Base-by-base conservation (phyloP, 1,140 invertebrate species). In the Wiebesia pumilae region DNA sequence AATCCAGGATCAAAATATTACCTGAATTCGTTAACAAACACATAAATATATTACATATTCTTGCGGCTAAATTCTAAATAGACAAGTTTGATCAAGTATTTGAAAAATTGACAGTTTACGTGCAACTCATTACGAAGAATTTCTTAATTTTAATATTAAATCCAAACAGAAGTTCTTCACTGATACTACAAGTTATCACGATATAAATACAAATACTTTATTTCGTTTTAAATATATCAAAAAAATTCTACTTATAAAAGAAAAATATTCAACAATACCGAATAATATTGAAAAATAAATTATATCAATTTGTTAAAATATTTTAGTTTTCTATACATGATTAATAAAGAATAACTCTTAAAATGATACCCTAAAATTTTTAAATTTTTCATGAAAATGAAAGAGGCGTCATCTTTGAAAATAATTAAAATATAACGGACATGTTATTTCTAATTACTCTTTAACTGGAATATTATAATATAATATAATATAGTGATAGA, bases 131-230 rank as follows among this genome's bases (percentile, higher is more conserved):
- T 40, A n/a, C 27, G 33, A 40, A 24, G 21, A 54, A 81, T 81
- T 81, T 62, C 3, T 12, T n/a, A 40, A 62, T 81, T 81, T 81
- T 16, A 81, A 81, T 81, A 65, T 65, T 35, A 81, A 81, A 81
- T 40, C 10, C 24, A 35, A 65, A n/a, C 19, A 65, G 67, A n/a
- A 65, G 3, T 16, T 81, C 62, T 75, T 21, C 6, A n/a, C 16
- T 27, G 43, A 30, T 51, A 27, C 27, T 30, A 75, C 43, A 19
- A 47, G 27, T 51, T 51, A 79, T 10, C 21, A 77, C 4, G 9
- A 77, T 33, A 30, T 16, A 12, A 30, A 47, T 51, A 4, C 30
- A 30, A 77, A 77, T 77, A 77, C 30, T 51, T 77, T 14, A 43
- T 77, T 38, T 51, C 35, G 12, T 79, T 79, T 79, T 38, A 33